Evolutionary conservation across 1,140 invertebrate species (phyloP), one percentile per base, ranked within the genome.

Genomic region (Rhyacophila brunnea): DNA sequence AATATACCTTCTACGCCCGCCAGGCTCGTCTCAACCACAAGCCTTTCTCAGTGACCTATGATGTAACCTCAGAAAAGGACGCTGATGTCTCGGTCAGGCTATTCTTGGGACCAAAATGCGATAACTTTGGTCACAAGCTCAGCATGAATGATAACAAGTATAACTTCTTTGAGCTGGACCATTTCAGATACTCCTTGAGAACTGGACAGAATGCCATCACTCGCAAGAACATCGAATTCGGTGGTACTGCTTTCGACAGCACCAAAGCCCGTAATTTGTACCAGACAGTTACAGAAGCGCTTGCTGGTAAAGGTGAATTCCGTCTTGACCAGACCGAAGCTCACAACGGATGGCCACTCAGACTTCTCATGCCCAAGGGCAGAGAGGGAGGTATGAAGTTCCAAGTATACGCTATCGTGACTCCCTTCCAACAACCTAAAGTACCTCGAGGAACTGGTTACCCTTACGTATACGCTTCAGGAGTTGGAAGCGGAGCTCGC

Each of bases 121-220:
- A 74, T 28, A 71, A 74, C 58, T 72, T 72, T 56, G 82, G 82
- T 23, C 79, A 81, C 48, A 70, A 76, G 36, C 75, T 82, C 57
- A 77, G 78, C 36, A 73, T 84, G 40, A 82, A 85, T 55, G 73
- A 84, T 59, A 82, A 83, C 66, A 80, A 81, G 57, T 75, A 81
- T 32, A 79, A 83, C 67, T 84, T 85, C 75, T 74, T 85, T 44
- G 80, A 87, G 71, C 71, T 88, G 50, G 87, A 89, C 66, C 83
- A 83, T 63, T 89, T 88, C 75, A 52, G 80, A 11, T 82, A 82
- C 71, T 78, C 83, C 60, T 71, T 90, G 23, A 73, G 79, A 14
- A 76, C 81, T 32, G 87, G 87, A 42, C 79, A 83, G 67, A 89
- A 87, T 69, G 74, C 80, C 6, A 83, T 89, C 49, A 71, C 73